A percentile compares a stretch with the other conserved stretches of the same genome.
phyloP scores from a whole-genome alignment of 2,113 vertebrate genomes.

The Apodemus sylvaticus region DNA sequence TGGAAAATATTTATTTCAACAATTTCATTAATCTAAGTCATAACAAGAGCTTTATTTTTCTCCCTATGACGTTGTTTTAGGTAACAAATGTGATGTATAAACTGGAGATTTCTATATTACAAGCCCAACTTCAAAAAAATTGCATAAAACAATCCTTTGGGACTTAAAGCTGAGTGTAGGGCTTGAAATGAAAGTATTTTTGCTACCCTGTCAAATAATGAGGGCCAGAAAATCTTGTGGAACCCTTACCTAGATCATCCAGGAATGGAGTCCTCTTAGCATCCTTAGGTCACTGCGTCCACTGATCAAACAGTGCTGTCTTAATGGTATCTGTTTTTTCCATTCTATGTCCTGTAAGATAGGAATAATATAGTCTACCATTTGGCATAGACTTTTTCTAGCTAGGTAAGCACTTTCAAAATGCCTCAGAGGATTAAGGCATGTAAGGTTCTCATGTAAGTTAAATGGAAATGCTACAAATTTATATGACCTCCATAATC shows the following conservation, averaged over 20 bases:
- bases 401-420: neutral
- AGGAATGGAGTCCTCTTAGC: neutral
- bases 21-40: conserved; percentile 10
- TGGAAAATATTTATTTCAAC: neutral
- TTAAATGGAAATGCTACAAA: neutral
- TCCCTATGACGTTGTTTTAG: neutral
- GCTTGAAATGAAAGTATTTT: neutral
- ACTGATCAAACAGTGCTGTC: neutral
- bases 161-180: neutral
- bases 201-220: neutral
- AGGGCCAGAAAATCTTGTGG: neutral
- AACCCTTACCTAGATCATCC: neutral
- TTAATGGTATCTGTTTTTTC: neutral
- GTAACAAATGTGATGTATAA: neutral
- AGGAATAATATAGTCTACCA: neutral
- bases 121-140: neutral
- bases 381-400: neutral
- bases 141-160: neutral
- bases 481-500: neutral
- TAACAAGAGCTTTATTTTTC: neutral
- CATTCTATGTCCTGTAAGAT: neutral
- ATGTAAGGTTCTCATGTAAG: neutral
- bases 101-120: neutral
- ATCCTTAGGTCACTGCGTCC: neutral
- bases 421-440: too few relatives aligned